These are phyloP conservation scores for Sylvilagus bachmani DNA, from an alignment of 2,113 vertebrate species.

Conservation along the genomic window DNA sequence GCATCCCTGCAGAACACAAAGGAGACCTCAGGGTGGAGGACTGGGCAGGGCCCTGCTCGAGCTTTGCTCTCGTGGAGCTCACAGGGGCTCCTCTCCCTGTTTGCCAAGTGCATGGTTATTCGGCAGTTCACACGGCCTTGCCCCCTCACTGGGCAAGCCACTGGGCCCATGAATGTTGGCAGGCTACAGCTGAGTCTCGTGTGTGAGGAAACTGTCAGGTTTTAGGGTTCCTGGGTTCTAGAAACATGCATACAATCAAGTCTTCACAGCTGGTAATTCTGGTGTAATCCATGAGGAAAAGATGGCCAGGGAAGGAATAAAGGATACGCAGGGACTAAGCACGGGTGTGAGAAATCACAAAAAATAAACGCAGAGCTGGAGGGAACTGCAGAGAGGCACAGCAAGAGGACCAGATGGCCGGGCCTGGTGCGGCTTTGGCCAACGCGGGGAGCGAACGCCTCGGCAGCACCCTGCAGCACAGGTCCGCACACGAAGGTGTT, in stretches of 20 bases:
- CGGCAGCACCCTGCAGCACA: accelerated
- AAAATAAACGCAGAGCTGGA: not conserved
- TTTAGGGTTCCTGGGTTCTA: not conserved
- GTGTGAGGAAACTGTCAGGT: not conserved
- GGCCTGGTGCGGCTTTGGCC: accelerated
- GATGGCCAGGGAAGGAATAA: not conserved
- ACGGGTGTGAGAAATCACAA: not conserved
- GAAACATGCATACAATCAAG: not conserved
- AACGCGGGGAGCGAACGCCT: not conserved
- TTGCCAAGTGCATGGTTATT: not conserved
- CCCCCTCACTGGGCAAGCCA: not conserved
- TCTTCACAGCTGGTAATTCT: not conserved
- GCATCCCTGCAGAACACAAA: not conserved
- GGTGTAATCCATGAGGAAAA: not conserved
- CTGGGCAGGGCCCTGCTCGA: not conserved
- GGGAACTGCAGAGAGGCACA: not conserved
- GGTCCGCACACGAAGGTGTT: not conserved
- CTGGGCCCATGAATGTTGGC: not conserved
- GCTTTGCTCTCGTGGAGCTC: not conserved
- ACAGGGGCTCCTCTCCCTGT: not conserved
- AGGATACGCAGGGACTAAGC: not conserved
- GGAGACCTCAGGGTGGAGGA: too few species aligned
- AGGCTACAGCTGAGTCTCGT: not conserved
- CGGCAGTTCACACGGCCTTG: not conserved
- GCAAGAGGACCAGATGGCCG: not conserved